Conservation (phyloP, 1,140 invertebrate species). For the Adelges cooleyi region DNA sequence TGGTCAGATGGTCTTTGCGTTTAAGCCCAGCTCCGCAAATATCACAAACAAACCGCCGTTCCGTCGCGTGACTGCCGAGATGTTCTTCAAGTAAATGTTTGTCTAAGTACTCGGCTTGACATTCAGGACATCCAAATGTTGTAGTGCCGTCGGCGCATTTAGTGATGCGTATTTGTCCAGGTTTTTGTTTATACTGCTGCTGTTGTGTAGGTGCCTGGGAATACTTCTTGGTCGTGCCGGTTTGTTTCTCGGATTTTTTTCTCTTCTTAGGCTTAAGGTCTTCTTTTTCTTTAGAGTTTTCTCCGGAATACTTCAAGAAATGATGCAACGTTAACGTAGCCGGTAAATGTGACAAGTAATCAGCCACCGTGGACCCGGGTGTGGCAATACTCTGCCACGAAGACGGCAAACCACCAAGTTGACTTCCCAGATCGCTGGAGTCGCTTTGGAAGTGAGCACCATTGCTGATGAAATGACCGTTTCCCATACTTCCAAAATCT, state of each 20-base stretch:
- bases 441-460: neutral
- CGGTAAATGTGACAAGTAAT: conserved; percentile 67
- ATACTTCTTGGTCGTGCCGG: conserved; percentile 42
- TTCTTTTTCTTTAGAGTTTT: conserved; percentile 57
- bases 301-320: conserved; percentile 70
- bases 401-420: neutral
- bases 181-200: conserved; percentile 66
- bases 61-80: conserved; percentile 47
- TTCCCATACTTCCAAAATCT: neutral
- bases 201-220: conserved; percentile 64
- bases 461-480: neutral
- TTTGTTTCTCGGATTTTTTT: conserved; percentile 37
- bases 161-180: conserved; percentile 67
- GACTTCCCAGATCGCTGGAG: neutral
- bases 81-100: conserved; percentile 69
- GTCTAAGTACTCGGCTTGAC: conserved; percentile 74
- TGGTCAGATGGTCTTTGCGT: conserved; percentile 43
- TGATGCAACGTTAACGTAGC: conserved; percentile 65
- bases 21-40: conserved; percentile 44
- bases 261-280: conserved; percentile 30
- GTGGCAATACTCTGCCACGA: conserved; percentile 59
- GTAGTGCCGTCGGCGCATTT: conserved; percentile 72
- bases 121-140: conserved; percentile 72
- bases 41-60: conserved; percentile 40
- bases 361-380: conserved; percentile 63